Evolutionary conservation across 2,888 invertebrate species (phyloP), one percentile per base, ranked within the genome.

Genomic region (Thera obeliscata): DNA sequence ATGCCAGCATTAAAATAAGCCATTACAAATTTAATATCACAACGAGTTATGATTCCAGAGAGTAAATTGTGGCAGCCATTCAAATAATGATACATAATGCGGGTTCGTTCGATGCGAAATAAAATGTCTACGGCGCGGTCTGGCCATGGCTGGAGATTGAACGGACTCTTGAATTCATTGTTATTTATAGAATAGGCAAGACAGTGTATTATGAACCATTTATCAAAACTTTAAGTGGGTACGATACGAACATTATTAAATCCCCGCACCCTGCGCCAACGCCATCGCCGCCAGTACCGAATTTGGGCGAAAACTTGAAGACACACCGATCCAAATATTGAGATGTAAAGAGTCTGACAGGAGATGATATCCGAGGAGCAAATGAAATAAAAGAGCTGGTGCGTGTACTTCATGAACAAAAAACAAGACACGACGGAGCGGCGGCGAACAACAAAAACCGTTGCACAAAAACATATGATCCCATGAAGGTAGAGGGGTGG

Each of bases 391-490:
- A 90, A 89, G 90, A 91, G 86, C 82, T 87, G 86, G 85, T 91
- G 90, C 91, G 91, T 92, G 90, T 91, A 92, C 85, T 89, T 83
- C 81, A 81, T 84, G 74, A 85, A 84, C 82, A 90, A 91, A 91
- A 89, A 93, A 90, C 82, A 85, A 85, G 86, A 88, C 83, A 90
- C 83, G 85, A 90, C 85, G 88, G 83, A 82, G 87, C 88, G 89
- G 90, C 91, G 92, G 50, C 52, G 87, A 92, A 92, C 91, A 91
- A 93, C 93, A 93, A 93, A 93, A 93, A 93, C 93, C 92, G 93
- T 93, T 93, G 92, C 91, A 92, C 89, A 93, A 93, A 93, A 93
- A 93, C 93, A 93, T 93, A 93, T 93, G 93, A 93, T 93, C 92
- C 90, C 89, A 88, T 87, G 91, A 88, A 90, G 90, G 89, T 85